Base-by-base conservation (phyloP, 2,888 invertebrate genomes). In the Papilio demoleus region DNA sequence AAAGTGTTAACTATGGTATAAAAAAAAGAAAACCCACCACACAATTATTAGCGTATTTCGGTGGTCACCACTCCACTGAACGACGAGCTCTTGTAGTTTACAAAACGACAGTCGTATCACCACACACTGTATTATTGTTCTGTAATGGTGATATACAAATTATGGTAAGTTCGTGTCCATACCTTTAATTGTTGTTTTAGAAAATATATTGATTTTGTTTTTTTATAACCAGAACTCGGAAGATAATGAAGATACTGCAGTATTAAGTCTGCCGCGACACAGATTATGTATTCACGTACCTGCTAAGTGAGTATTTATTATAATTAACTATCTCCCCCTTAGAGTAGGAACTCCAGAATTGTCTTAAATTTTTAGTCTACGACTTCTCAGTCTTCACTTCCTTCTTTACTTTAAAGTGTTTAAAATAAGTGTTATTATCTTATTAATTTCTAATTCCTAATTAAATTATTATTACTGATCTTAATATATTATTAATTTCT, bases 1-100 rank as follows among this genome's bases (percentile, higher is more conserved):
- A 95, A n/a, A 95, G 95, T 80, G 94, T 96, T 0, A 95, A 95
- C 86, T 90, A 91, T 74, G 92, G 88, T 22, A 82, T 93, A 42
- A 80, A 81, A 0, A 93, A 92, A 74, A 76, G 75, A 2, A 66
- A 70, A 0, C 60, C 59, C 14, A 83, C 84, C 2, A 89, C 90
- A 1, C 82, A 91, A 11, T 88, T 93, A 50, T 74, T 95, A 0
- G 84, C 94, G 0, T 94, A 95, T 80, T 93, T 93, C 61, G 93
- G 94, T 22, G 94, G 94, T 19, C 88, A 93, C 1, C 93, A 94
- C 70, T 94, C 94, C 0, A 79, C 85, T 12, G 93, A 94, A 59
- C 82, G 94, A 31, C 82, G 94, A 60, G 93, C 93, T 0, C 86
- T 93, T 0, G 78, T 94, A 0, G 91, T 95, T 5, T 85, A 94